Base-by-base conservation (phyloP, 2,888 invertebrate species). In the Oxytorus armatus region DNA sequence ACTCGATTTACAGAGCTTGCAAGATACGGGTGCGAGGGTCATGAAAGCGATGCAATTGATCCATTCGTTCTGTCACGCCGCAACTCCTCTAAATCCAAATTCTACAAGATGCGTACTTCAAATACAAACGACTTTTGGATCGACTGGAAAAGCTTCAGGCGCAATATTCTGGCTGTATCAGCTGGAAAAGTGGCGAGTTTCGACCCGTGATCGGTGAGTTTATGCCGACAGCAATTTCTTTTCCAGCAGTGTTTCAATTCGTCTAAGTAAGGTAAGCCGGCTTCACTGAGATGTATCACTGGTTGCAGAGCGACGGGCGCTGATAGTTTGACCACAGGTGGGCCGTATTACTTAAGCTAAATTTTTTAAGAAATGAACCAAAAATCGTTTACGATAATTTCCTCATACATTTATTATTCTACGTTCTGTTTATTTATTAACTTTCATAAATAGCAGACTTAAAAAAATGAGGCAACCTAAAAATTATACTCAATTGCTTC, bases 111-210 rank as follows among this genome's bases (percentile, higher is more conserved):
- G 96, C 86, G 94, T 96, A 33, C 92, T 96, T 80, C 96, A 96
- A 91, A 93, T 96, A 10, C 97, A 97, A 92, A 93, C 98, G 79
- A 96, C 97, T 7, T 98, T 96, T 91, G 95, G 95, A 7, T 94
- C 95, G n/a, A 96, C 96, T 7, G 98, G 98, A 51, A 98, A 97
- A 93, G 94, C 97, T 77, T 97, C 97, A 73, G 98, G 98, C 4
- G 98, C 96, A 2, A 95, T 97, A 87, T 96, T 97, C 89, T 96
- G 96, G 93, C 93, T 97, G 68, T 96, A 96, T 89, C 96, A 97
- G 90, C 92, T 98, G 83, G 98, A 98, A 90, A 98, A 98, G 89
- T 96, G 96, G 93, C 94, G 98, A 49, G 95, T 98, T 53, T 96
- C 97, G 11, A 95, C 95, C 3, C 95, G 94, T 51, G 96, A 96